A percentile compares a stretch with the other conserved stretches of the same genome.
Evolutionary conservation across 1,140 invertebrate genomes (phyloP).

Genomic region (Drosophila persimilis): DNA sequence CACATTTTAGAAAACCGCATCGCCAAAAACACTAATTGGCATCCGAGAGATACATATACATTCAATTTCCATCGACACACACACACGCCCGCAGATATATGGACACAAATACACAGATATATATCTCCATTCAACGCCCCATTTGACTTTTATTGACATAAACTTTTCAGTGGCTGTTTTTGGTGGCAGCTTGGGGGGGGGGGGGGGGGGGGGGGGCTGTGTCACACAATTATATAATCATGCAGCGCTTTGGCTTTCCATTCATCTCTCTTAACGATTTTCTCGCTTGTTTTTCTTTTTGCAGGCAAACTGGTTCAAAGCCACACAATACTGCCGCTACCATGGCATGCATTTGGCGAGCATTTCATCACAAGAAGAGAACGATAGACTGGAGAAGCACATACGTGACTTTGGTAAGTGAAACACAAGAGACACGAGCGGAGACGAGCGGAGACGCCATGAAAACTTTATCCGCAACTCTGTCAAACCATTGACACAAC

Average conservation of each 20-base stretch:
- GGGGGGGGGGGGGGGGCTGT: slow-evolving; percentile 15
- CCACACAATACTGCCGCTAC: slow-evolving; percentile 94
- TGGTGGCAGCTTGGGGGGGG: background rate
- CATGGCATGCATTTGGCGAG: slow-evolving; percentile 96
- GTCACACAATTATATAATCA: slow-evolving; percentile 53
- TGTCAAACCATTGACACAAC: slow-evolving; percentile 10
- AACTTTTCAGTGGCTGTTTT: slow-evolving; percentile 10
- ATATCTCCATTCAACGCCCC: slow-evolving; percentile 8
- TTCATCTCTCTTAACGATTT: slow-evolving; percentile 9
- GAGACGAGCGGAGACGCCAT: slow-evolving; percentile 7
- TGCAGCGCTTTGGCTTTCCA: slow-evolving; percentile 31
- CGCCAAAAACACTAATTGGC: slow-evolving; percentile 54
- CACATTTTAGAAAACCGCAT: slow-evolving; percentile 30
- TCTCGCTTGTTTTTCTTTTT: slow-evolving; percentile 10
- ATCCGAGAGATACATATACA: slow-evolving; percentile 32
- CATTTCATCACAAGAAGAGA: slow-evolving; percentile 94
- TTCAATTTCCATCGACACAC: slow-evolving; percentile 11
- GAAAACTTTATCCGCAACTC: slow-evolving; percentile 6
- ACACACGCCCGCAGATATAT: too few species aligned
- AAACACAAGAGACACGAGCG: background rate
- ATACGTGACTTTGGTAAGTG: slow-evolving; percentile 90
- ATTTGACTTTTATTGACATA: slow-evolving; percentile 55
- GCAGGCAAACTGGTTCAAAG: slow-evolving; percentile 96
- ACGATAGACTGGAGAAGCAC: slow-evolving; percentile 92
- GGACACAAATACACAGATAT: too few species aligned